Evolutionary conservation across 2,888 invertebrate species (phyloP).

Genomic region (Spodoptera exigua): DNA sequence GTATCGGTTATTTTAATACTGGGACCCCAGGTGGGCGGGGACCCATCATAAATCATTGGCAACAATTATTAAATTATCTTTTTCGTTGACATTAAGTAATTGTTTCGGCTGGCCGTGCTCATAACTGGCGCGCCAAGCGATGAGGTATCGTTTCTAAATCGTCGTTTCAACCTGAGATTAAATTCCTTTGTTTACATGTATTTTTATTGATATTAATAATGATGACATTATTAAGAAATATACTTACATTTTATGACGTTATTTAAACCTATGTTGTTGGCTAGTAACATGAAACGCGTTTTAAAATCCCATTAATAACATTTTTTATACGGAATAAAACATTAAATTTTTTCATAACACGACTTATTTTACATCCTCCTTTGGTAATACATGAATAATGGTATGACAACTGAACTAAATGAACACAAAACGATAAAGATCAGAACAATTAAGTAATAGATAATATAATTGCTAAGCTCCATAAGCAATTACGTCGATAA

Average conservation of each 20-base stretch:
- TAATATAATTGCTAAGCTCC: slow-evolving; percentile 62
- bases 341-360: slow-evolving; percentile 8
- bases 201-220: slow-evolving; percentile 61
- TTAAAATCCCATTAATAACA: slow-evolving; percentile 29
- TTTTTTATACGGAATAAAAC: slow-evolving; percentile 15
- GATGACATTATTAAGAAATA: slow-evolving; percentile 54
- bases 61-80: slow-evolving; percentile 89
- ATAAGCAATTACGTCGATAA: slow-evolving; percentile 71
- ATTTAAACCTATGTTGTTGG: slow-evolving; percentile 16
- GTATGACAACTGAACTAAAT: slow-evolving; percentile 38
- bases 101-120: slow-evolving; percentile 80
- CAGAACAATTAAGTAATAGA: slow-evolving; percentile 61
- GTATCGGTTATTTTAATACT: slow-evolving; percentile 86
- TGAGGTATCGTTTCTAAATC: slow-evolving; percentile 81
- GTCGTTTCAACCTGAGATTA: slow-evolving; percentile 69
- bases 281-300: slow-evolving; percentile 36
- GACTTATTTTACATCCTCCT: neutral
- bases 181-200: slow-evolving; percentile 74
- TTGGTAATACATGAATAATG: slow-evolving; percentile 29
- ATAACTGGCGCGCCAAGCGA: slow-evolving; percentile 76
- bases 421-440: slow-evolving; percentile 56
- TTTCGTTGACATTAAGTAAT: slow-evolving; percentile 89
- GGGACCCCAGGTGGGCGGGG: slow-evolving; percentile 85
- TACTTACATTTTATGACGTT: slow-evolving; percentile 23
- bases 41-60: slow-evolving; percentile 84